Evolutionary conservation across 2,888 invertebrate genomes (phyloP).

Genomic region (Calliopum simillimum): DNA sequence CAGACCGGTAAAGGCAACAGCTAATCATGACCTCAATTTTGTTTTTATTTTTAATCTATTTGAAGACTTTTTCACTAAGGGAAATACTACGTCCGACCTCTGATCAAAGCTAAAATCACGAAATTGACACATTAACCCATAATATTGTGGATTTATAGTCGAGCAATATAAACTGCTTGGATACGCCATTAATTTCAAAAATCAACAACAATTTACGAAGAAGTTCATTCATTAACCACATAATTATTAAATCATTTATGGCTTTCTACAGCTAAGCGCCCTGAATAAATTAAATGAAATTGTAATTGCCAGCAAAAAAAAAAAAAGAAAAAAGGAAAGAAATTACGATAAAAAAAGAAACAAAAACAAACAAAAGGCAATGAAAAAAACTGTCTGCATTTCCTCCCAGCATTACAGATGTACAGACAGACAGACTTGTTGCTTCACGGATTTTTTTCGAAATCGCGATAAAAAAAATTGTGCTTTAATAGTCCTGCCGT

Average conservation of each 20-base stretch:
- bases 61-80: too few species aligned
- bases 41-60: too few species aligned
- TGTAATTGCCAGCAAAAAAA: neutral
- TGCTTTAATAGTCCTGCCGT: constrained; percentile 30
- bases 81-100: too few species aligned
- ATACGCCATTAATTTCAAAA: neutral
- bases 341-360: neutral
- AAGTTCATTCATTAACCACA: too few species aligned
- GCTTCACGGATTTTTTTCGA: constrained; percentile 34
- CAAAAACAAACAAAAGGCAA: too few species aligned
- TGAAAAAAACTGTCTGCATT: constrained; percentile 2
- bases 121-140: neutral
- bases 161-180: neutral
- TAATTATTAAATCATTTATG: too few species aligned
- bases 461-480: constrained; percentile 35
- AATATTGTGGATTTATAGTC: neutral
- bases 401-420: neutral
- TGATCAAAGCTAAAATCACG: too few species aligned
- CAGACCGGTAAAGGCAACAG: too few species aligned
- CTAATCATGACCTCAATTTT: too few species aligned
- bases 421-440: constrained; percentile 33
- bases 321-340: too few species aligned
- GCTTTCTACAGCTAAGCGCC: neutral
- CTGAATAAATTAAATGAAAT: constrained; percentile 5
- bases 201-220: too few species aligned